phyloP scores from a whole-genome alignment of 2,888 invertebrate genomes.

The Cryptus viduatorius region DNA sequence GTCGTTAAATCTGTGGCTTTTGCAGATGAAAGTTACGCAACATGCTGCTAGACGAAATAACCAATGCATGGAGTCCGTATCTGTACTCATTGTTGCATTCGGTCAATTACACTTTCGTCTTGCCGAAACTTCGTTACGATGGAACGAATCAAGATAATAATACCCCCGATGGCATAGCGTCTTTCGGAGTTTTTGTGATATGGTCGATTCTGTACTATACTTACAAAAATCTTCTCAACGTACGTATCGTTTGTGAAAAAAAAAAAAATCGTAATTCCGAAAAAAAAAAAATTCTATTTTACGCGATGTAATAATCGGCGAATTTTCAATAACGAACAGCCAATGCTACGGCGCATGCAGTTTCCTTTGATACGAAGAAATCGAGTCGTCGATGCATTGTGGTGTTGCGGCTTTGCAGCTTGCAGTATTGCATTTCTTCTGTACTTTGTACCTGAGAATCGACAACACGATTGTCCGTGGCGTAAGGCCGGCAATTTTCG shows the following conservation, averaged over 20 bases:
- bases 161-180: conserved; percentile 34
- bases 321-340: conserved; percentile 65
- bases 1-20: background rate
- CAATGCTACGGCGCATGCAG: conserved; percentile 75
- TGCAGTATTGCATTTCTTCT: conserved; percentile 75
- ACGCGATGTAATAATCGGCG: background rate
- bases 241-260: conserved; percentile 62
- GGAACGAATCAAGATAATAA: conserved; percentile 42
- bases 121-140: conserved; percentile 68
- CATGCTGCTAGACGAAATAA: conserved; percentile 68
- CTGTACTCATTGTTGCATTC: conserved; percentile 71
- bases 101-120: conserved; percentile 65
- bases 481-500: conserved; percentile 68
- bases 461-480: conserved; percentile 61
- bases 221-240: conserved; percentile 76
- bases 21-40: conserved; percentile 51
- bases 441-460: conserved; percentile 59
- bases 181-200: conserved; percentile 61
- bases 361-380: conserved; percentile 72
- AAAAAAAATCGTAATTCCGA: too few species aligned
- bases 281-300: too few species aligned
- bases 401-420: conserved; percentile 75
- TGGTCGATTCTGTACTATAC: conserved; percentile 73
- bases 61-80: conserved; percentile 66
- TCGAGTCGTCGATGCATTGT: conserved; percentile 75